Evolutionary conservation across 2,888 invertebrate genomes (phyloP).

Genomic region (Caenorhabditis sp.): DNA sequence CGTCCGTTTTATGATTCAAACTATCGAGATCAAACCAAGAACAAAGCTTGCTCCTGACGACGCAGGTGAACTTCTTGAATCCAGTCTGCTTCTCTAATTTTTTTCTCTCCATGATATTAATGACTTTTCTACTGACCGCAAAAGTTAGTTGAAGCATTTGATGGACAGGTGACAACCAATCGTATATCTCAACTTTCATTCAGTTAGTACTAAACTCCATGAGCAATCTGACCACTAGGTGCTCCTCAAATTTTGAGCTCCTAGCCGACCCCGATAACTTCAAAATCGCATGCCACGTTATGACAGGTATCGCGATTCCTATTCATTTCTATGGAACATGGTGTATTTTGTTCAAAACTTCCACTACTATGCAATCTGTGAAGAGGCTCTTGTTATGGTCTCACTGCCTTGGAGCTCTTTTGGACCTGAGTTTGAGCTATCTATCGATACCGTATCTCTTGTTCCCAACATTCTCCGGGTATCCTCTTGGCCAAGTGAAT

Average conservation of each 20-base stretch:
- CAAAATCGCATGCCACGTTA: neutral
- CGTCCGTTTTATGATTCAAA: slow-evolving; percentile 3
- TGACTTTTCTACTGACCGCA: neutral
- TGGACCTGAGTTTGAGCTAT: slow-evolving; percentile 13
- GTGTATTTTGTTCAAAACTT: slow-evolving; percentile 23
- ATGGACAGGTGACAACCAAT: neutral
- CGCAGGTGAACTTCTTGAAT: neutral
- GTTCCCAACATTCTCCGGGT: slow-evolving; percentile 17
- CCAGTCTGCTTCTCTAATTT: no score
- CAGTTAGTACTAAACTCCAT: neutral
- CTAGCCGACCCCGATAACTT: slow-evolving; percentile 8
- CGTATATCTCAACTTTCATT: neutral
- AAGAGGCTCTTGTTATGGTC: slow-evolving; percentile 19
- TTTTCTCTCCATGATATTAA: neutral
- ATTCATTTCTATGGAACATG: slow-evolving; percentile 28
- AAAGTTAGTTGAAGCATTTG: neutral
- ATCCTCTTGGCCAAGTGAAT: neutral
- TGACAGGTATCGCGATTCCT: slow-evolving; percentile 7
- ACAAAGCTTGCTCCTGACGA: neutral
- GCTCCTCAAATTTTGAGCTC: neutral
- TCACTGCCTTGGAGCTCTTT: neutral
- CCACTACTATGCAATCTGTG: neutral
- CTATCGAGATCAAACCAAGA: neutral
- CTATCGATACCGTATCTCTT: neutral
- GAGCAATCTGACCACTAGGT: neutral